These are phyloP conservation scores for Procambarus clarkii DNA, from an alignment of 1,140 invertebrate genomes.

Conservation along the genomic window DNA sequence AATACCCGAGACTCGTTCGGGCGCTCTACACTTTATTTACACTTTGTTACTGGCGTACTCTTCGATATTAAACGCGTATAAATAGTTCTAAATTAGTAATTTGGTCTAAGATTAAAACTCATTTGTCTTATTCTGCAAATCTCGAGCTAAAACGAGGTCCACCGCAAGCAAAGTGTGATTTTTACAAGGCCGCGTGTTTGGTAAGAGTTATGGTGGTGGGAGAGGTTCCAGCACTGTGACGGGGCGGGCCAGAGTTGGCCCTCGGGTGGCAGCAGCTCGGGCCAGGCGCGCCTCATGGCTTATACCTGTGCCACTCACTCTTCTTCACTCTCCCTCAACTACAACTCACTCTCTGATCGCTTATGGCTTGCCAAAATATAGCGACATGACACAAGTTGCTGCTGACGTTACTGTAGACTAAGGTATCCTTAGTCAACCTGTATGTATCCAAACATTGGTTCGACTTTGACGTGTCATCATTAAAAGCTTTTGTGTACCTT, in stretches of 20 bases:
- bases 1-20: constrained; percentile 3
- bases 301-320: not conserved
- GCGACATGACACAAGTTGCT: too few species aligned
- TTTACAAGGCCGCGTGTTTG: not conserved
- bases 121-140: not conserved
- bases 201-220: not conserved
- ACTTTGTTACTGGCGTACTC: not conserved
- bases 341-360: not conserved
- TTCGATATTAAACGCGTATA: too few species aligned
- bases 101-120: not conserved
- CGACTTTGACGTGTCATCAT: not conserved
- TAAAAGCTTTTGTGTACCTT: not conserved
- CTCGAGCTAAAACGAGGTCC: not conserved
- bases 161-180: not conserved
- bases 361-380: not conserved
- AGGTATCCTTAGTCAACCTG: too few species aligned
- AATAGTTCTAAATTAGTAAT: not conserved
- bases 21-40: constrained; percentile 19
- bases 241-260: not conserved
- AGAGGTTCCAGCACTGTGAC: constrained; percentile 11
- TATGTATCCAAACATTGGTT: too few species aligned
- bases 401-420: too few species aligned
- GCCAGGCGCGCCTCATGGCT: not conserved
- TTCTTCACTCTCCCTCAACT: not conserved
- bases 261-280: not conserved